A percentile compares a stretch with the other conserved stretches of the same genome.
Evolutionary conservation across 1,140 invertebrate genomes (phyloP).

Genomic region (Zaprionus nigranus): DNA sequence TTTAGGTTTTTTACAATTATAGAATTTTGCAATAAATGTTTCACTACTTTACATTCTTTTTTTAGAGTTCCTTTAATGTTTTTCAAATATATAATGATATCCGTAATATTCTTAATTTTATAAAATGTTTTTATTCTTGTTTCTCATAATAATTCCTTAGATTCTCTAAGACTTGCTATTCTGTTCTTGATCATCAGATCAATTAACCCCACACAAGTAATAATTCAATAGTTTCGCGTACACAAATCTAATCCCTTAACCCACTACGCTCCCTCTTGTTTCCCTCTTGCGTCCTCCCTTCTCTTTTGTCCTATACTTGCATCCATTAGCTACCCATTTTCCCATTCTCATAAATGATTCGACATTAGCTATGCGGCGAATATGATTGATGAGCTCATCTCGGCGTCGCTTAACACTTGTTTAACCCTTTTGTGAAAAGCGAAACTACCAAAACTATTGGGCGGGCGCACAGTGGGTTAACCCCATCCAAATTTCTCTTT

Average conservation of each 20-base stretch:
- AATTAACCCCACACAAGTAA: neutral
- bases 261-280: neutral
- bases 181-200: neutral
- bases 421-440: conserved; percentile 73
- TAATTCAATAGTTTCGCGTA: neutral
- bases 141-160: neutral
- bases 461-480: neutral
- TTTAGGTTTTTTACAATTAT: neutral
- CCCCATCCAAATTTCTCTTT: neutral
- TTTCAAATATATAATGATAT: too few species aligned
- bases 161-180: neutral
- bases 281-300: neutral
- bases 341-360: conserved; percentile 54
- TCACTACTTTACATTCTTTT: too few species aligned
- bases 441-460: conserved; percentile 9
- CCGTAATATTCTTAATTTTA: neutral
- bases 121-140: neutral
- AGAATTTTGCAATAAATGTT: neutral
- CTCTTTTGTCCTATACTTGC: neutral
- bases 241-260: conserved; percentile 7
- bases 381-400: conserved; percentile 73
- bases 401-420: conserved; percentile 66
- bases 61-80: too few species aligned
- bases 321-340: conserved; percentile 17
- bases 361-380: conserved; percentile 49